Evolutionary conservation across 2,888 invertebrate genomes (phyloP).

Genomic region (Andrena haemorrhoa): DNA sequence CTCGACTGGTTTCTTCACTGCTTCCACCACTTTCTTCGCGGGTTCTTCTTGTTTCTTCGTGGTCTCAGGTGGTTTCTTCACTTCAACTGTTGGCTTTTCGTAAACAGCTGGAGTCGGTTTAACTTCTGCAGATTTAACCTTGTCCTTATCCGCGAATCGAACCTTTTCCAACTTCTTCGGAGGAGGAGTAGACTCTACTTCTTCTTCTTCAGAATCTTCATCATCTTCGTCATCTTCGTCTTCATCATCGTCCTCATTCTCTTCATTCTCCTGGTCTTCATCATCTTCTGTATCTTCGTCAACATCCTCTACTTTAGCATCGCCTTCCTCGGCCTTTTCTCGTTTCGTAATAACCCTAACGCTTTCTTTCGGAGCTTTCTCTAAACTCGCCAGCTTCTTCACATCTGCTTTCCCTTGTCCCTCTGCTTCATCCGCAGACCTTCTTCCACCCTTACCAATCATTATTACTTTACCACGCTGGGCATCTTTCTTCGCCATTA

Average conservation of each 20-base stretch:
- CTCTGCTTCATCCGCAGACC: conserved; percentile 65
- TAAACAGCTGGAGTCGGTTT: conserved; percentile 29
- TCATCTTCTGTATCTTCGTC: conserved; percentile 48
- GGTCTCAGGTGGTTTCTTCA: conserved; percentile 31
- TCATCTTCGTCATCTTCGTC: conserved; percentile 55
- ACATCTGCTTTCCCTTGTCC: conserved; percentile 71
- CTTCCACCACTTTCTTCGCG: conserved; percentile 21
- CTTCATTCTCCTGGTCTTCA: conserved; percentile 33
- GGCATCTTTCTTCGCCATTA: background rate
- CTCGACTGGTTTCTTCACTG: conserved; percentile 37
- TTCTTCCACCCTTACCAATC: background rate
- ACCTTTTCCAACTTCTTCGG: conserved; percentile 78
- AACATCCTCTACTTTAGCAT: conserved; percentile 17
- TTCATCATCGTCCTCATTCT: conserved; percentile 36
- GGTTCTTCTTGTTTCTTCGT: conserved; percentile 32
- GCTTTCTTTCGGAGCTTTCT: conserved; percentile 18
- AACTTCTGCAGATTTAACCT: conserved; percentile 60
- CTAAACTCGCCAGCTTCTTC: conserved; percentile 69
- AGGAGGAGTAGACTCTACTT: conserved; percentile 36
- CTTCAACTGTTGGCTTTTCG: conserved; percentile 41
- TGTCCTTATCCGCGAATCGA: conserved; percentile 78
- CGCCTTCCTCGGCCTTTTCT: background rate
- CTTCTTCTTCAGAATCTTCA: conserved; percentile 48
- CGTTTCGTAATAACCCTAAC: conserved; percentile 9
- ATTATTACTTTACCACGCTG: background rate